Evolutionary conservation across 2,113 vertebrate species (phyloP), one percentile per base, ranked within the genome.

Genomic region (Tringa solitaria): DNA sequence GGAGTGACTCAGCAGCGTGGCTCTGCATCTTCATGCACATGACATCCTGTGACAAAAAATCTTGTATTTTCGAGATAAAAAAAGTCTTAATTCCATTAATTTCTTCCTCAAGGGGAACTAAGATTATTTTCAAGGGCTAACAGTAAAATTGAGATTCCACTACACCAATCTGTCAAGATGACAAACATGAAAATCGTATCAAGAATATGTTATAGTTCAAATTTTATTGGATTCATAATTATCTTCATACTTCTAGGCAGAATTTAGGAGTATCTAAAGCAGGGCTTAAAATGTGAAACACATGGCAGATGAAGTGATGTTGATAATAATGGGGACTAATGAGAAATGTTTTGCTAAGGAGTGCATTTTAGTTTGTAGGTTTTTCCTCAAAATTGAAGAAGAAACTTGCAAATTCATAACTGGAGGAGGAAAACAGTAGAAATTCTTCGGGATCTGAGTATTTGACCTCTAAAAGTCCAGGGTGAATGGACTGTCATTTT

Each of bases 1-100:
- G 60, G 65, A 72, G 69, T 96, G 94, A 97, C 57, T 92, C 94
- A 97, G 89, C 72, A 75, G 60, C 74, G 81, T 27, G 56, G 33
- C 23, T 92, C 19, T 64, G 77, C 43, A 74, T 93, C 41, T 87
- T 87, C 82, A 32, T 32, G 74, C 50, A 83, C 64, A 74, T 92
- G 90, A 93, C 51, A 96, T 87, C 78, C 85, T 90, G 91, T 76
- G 59, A 63, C 69, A 69, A 85, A 87, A 93, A 64, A 50, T 41
- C 57, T 73, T 59, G 74, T 12, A 77, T 61, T 91, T 88, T 86
- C 18, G 74, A 84, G n/a, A 93, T 46, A 90, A 80, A 69, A 80
- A 69, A 77, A 26, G 12, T 43, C 51, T 90, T 39, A 8, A 10
- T 74, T 96, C 81, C 63, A 70, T 85, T 80, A 70, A 35, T 80